Base-by-base conservation (phyloP, 2,113 vertebrate genomes). In the Melanerpes aurifrons region DNA sequence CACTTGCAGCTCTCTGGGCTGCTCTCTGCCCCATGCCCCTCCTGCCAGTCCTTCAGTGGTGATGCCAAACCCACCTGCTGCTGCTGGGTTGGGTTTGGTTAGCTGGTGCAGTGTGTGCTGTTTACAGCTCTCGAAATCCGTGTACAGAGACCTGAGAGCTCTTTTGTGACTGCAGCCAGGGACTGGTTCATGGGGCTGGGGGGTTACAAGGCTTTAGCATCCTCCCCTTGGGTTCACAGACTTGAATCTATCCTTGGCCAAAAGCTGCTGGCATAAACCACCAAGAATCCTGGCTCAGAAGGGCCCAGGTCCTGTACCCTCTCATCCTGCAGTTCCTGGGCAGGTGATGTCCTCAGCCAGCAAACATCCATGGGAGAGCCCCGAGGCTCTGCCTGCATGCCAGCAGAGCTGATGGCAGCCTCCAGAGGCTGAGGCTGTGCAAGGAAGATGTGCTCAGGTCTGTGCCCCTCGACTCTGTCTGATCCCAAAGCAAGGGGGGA, bases 401-500 rank as follows among this genome's bases (percentile, higher is more conserved):
- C 81, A 83, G 73, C 67, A 82, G 78, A 74, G 73, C 62, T 74
- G 78, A 83, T 68, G 78, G 15, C 37, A 78, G 20, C 1, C 9
- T 26, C 63, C 67, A 8, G 20, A 59, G 21, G 28, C 72, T 58
- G 77, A 48, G 73, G 56, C 77, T 47, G 77, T 1, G 1, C 72
- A 21, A 18, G 22, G 12, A 77, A 87, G 69, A 74, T 20, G 50
- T 59, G 32, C 78, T 40, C 29, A 35, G 16, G 56, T 3, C 43
- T 35, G 29, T 40, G 43, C 20, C 19, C 2, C 3, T 69, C 6
- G 0, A 16, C 18, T 9, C 67, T 58, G 5, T 12, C 4, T 4
- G 17, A 54, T 56, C 37, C 57, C 62, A 35, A 54, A 54, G 1
- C 18, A 3, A 57, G 82, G 26, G 63, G 56, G 74, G 48, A 57